Percentiles rank a stretch among this genome's conserved stretches.
phyloP scores from a whole-genome alignment of 2,888 invertebrate species.

The Epinotia demarniana region DNA sequence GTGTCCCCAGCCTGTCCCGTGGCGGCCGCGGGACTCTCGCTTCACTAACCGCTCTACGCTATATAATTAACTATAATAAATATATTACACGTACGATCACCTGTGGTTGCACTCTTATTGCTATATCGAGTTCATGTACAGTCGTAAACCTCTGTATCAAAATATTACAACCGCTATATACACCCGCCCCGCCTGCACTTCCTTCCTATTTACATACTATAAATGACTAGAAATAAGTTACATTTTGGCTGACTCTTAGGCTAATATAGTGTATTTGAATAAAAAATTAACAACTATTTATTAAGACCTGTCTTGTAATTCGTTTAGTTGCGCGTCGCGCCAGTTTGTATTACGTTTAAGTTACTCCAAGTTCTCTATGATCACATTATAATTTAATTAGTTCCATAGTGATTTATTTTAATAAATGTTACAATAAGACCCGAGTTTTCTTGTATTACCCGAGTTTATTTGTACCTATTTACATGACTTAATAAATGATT shows the following conservation, averaged over 20 bases:
- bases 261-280: constrained; percentile 53
- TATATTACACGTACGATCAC: constrained; percentile 64
- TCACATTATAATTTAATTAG: constrained; percentile 27
- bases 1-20: background rate
- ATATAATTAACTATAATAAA: constrained; percentile 57
- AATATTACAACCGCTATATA: constrained; percentile 56
- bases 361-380: constrained; percentile 14
- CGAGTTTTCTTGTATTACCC: constrained; percentile 1
- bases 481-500: constrained; percentile 4
- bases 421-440: constrained; percentile 1
- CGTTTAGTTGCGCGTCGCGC: constrained; percentile 65
- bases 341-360: constrained; percentile 15
- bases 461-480: constrained; percentile 10
- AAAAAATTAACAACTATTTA: constrained; percentile 59
- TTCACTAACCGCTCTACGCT: constrained; percentile 42
- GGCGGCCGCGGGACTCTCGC: constrained; percentile 36
- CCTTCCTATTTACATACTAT: constrained; percentile 67
- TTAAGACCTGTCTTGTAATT: constrained; percentile 75
- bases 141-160: constrained; percentile 52
- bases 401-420: constrained; percentile 16
- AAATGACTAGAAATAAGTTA: constrained; percentile 56
- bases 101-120: constrained; percentile 73
- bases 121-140: constrained; percentile 59
- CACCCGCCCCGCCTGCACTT: constrained; percentile 64
- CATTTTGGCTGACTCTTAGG: constrained; percentile 57